Base-by-base conservation (phyloP, 2,113 vertebrate genomes). In the Plecotus auritus region DNA sequence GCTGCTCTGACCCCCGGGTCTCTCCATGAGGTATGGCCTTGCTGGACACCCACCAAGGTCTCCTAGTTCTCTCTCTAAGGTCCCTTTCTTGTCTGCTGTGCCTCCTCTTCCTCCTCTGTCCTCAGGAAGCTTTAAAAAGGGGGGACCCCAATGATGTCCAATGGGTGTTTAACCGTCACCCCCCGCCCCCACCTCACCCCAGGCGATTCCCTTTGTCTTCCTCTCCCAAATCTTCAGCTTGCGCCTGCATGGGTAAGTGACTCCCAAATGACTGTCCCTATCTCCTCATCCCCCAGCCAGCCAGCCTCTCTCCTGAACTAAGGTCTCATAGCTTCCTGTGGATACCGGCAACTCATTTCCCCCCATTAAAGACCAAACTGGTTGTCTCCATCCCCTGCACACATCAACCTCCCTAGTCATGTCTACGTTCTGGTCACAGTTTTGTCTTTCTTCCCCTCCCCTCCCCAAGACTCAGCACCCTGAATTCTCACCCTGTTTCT, bases 131-230 rank as follows among this genome's bases (percentile, higher is more conserved):
- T 40, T 77, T 51, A 56, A 74, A 22, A 77, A 42, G 35, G 64
- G 13, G 17, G 40, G 35, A 40, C 40, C 3, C 35, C 7, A 0
- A 1, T 28, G 22, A 42, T 18, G 5, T 40, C 32, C 9, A 22
- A 22, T 4, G n/a, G 13, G 28, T 2, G 4, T 49, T 80, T 91
- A 32, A 9, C 49, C n/a, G n/a, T n/a, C n/a, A n/a, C 42, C 42
- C 69, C 2, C 1, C 42, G 7, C 28, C 76, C 45, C 4, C 69
- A 11, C 0, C 17, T 20, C 45, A 69, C 47, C 64, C 18, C 14
- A 2, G 3, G 2, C 35, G 40, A 64, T 61, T 42, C 49, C 70
- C 22, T 69, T 42, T 22, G 32, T 32, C 66, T 83, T 30, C 35
- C 23, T 42, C 59, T 88, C 12, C 59, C 66, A 69, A 40, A 26